These are phyloP conservation scores for Drosophila sproati DNA, from an alignment of 1,140 invertebrate species.

Conservation along the genomic window DNA sequence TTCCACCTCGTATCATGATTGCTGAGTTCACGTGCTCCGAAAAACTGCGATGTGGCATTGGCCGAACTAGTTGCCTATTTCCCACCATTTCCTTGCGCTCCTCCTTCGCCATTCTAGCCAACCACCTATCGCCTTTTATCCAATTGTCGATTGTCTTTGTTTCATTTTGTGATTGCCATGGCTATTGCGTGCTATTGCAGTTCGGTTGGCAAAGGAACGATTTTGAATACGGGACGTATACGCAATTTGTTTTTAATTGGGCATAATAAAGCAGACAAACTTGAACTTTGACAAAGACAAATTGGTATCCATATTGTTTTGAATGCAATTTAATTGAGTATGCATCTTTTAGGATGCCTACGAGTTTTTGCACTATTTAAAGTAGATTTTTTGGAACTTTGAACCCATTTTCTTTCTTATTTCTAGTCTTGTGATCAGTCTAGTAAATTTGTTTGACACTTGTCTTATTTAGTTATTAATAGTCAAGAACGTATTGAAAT, in stretches of 20 bases:
- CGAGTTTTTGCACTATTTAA: too few species aligned
- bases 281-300: too few species aligned
- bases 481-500: too few species aligned
- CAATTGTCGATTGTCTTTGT: neutral
- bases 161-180: neutral
- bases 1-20: neutral
- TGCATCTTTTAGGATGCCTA: too few species aligned
- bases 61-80: neutral
- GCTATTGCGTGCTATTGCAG: constrained; percentile 5
- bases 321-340: neutral
- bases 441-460: too few species aligned
- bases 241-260: neutral
- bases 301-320: too few species aligned
- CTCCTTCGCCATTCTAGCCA: neutral
- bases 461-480: too few species aligned
- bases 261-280: too few species aligned
- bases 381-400: too few species aligned
- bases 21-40: constrained; percentile 13
- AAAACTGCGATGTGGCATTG: constrained; percentile 28
- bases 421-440: too few species aligned
- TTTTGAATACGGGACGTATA: neutral
- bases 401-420: too few species aligned
- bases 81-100: neutral
- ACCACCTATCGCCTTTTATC: neutral
- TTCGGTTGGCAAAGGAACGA: neutral